phyloP scores from a whole-genome alignment of 2,888 invertebrate species.

The Lepetodrilus schrolli region DNA sequence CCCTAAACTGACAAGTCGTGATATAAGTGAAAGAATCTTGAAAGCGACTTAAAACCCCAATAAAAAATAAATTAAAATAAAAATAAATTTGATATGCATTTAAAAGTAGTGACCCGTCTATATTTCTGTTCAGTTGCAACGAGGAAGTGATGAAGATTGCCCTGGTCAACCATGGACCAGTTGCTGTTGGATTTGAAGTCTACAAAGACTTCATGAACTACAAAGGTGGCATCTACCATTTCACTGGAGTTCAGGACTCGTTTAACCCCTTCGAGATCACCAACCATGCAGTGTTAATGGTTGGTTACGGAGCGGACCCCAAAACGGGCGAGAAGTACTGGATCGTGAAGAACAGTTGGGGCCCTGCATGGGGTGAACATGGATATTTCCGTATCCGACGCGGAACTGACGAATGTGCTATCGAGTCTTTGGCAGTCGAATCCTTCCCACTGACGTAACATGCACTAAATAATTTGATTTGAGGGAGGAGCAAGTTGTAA shows the following conservation, averaged over 20 bases:
- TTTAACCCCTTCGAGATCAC: constrained; percentile 77
- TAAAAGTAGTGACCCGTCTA: no score
- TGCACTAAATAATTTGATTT: no score
- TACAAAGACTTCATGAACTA: constrained; percentile 75
- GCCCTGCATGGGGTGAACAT: constrained; percentile 71
- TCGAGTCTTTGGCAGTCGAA: constrained; percentile 74
- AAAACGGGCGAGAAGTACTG: constrained; percentile 72
- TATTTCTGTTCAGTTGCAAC: constrained; percentile 74
- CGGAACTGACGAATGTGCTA: constrained; percentile 74
- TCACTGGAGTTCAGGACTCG: constrained; percentile 68
- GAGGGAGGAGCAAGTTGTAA: no score
- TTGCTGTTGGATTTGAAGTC: constrained; percentile 77
- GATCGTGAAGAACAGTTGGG: constrained; percentile 76
- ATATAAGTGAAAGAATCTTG: no score
- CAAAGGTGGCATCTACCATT: constrained; percentile 76
- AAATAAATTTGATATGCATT: no score
- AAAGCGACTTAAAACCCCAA: no score
- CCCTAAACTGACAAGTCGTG: no score
- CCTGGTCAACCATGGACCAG: constrained; percentile 76
- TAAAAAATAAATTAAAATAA: no score
- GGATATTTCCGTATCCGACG: constrained; percentile 74
- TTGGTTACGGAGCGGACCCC: constrained; percentile 76
- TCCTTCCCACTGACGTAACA: constrained; percentile 62
- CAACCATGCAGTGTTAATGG: constrained; percentile 77
- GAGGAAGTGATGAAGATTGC: constrained; percentile 76